Base-by-base conservation (phyloP, 2,113 vertebrate genomes). In the Herpetotheres cachinnans region DNA sequence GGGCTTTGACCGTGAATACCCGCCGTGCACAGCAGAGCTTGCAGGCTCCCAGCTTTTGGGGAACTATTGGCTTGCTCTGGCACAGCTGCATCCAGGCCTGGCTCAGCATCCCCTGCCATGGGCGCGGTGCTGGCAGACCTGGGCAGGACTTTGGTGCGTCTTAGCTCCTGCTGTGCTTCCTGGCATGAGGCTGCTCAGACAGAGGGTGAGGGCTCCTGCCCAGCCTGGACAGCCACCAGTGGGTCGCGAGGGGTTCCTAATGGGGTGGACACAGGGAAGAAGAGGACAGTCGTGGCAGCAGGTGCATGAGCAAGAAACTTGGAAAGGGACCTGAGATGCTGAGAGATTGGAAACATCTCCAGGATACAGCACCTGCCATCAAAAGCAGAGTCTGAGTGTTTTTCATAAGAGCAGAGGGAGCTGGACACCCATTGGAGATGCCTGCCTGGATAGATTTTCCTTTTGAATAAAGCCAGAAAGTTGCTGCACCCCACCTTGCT, bases 1-100 rank as follows among this genome's bases (percentile, higher is more conserved):
- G 4, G 34, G 8, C 15, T 54, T 52, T 38, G 54, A 22, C 47
- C 38, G 19, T 10, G 25, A 36, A 38, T 17, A 21, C 26, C 11
- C 3, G 1, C 38, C 1, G 0, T 40, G 54, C 38, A 38, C 44
- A 67, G 29, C 13, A 70, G 13, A 40, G 25, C n/a, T 22, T 34
- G 9, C 14, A 36, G 30, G 10, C 29, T 44, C 34, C 52, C 7
- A 7, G 52, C 4, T 2, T 66, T n/a, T 42, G 26, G 70, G 55
- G 26, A 38, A 55, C 61, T 13, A 0, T 11, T 27, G 20, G 2
- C 9, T n/a, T 52, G 22, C n/a, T 63, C 30, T 30, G 34, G 19
- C 34, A 11, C 10, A 22, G 67, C 16, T 11, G 8, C 16, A 3
- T 19, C 21, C 52, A 49, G 65, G 55, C 16, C 32, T 27, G 50